phyloP scores from a whole-genome alignment of 2,888 invertebrate species.

The Blera fallax region DNA sequence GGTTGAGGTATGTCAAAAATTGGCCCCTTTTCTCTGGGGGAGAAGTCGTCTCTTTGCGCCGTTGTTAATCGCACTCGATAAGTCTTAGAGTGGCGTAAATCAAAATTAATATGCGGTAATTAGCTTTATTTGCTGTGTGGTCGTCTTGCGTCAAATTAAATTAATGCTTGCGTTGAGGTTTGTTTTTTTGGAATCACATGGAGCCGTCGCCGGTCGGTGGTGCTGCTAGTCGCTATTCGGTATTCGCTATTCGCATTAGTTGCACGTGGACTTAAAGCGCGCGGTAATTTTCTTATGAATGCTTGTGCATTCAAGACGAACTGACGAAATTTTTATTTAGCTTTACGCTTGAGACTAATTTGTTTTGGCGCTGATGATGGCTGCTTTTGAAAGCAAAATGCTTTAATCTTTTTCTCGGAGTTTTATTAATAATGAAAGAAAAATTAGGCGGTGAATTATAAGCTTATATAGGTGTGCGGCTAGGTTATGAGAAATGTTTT shows the following conservation, averaged over 20 bases:
- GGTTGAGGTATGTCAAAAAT: background rate
- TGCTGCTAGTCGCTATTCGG: too few relatives aligned
- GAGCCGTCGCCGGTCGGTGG: background rate
- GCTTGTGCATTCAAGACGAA: background rate
- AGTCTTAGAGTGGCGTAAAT: slow-evolving; percentile 11
- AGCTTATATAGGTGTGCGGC: background rate
- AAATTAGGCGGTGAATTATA: background rate
- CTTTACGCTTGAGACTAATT: slow-evolving; percentile 3
- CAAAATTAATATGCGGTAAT: slow-evolving; percentile 11
- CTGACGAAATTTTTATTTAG: slow-evolving; percentile 4
- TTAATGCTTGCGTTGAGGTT: background rate
- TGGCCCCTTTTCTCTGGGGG: background rate
- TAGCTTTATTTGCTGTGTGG: background rate
- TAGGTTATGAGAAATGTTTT: background rate
- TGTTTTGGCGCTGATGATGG: background rate
- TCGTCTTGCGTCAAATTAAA: slow-evolving; percentile 1
- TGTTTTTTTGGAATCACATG: background rate
- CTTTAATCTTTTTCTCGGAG: background rate
- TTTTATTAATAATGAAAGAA: background rate
- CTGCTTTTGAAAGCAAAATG: background rate
- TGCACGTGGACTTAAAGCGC: background rate
- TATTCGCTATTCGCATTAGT: background rate
- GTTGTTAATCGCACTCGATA: background rate
- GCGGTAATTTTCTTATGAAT: background rate
- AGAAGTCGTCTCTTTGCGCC: background rate